These are phyloP conservation scores for Melipona bicolor DNA, from an alignment of 2,888 invertebrate species.

Conservation along the genomic window DNA sequence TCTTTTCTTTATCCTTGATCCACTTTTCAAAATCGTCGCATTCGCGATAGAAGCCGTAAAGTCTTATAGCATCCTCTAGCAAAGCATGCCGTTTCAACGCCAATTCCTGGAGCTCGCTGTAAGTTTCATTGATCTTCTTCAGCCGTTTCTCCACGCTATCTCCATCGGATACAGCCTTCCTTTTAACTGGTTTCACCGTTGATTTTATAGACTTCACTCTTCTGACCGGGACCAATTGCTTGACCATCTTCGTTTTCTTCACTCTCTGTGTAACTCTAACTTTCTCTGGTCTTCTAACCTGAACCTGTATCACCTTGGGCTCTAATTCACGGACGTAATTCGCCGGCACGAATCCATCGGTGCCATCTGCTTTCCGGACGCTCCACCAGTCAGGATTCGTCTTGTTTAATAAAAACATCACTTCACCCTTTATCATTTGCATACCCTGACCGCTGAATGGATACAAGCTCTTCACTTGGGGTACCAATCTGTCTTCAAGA, in stretches of 20 bases:
- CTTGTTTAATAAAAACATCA: slow-evolving; percentile 96
- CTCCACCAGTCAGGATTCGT: slow-evolving; percentile 99
- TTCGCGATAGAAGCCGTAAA: slow-evolving; percentile 97
- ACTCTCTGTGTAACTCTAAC: slow-evolving; percentile 93
- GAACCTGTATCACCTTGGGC: slow-evolving; percentile 92
- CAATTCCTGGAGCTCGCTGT: slow-evolving; percentile 91
- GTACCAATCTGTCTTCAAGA: slow-evolving; percentile 93
- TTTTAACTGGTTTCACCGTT: slow-evolving; percentile 81
- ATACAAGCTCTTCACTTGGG: slow-evolving; percentile 94
- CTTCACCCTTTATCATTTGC: slow-evolving; percentile 95
- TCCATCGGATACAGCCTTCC: slow-evolving; percentile 86
- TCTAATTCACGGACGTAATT: slow-evolving; percentile 98
- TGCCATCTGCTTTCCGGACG: slow-evolving; percentile 95
- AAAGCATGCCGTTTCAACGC: slow-evolving; percentile 92
- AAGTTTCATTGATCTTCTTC: slow-evolving; percentile 91
- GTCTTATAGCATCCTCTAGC: slow-evolving; percentile 95
- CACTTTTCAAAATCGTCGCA: slow-evolving; percentile 99
- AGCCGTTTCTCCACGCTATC: slow-evolving; percentile 93
- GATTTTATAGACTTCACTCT: slow-evolving; percentile 86
- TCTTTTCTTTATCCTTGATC: slow-evolving; percentile 97
- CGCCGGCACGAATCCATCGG: slow-evolving; percentile 98
- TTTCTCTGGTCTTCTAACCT: slow-evolving; percentile 93
- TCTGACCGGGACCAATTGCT: slow-evolving; percentile 93
- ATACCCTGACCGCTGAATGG: slow-evolving; percentile 97
- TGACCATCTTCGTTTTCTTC: slow-evolving; percentile 94